Evolutionary conservation across 2,113 vertebrate genomes (phyloP).

Genomic region (Malurus cyaneus): DNA sequence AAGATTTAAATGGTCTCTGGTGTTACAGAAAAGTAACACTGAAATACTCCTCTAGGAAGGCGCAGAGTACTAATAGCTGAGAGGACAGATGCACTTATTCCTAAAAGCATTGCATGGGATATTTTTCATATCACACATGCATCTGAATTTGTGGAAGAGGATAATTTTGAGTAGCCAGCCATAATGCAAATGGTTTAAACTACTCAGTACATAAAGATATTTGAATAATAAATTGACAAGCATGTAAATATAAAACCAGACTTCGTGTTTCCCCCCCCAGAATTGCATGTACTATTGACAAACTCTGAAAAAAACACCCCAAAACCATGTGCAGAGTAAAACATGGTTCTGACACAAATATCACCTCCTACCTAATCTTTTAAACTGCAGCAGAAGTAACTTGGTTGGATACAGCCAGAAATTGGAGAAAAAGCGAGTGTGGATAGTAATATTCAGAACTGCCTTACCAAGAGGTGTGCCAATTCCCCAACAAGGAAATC

Average conservation of each 20-base stretch:
- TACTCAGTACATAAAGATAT: background rate
- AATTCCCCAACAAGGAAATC: constrained; percentile 22
- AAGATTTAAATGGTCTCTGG: background rate
- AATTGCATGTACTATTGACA: background rate
- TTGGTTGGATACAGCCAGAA: background rate
- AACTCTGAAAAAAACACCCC: background rate
- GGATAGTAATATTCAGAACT: background rate
- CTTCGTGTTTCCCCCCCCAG: background rate
- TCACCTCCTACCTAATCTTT: background rate
- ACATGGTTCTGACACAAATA: background rate
- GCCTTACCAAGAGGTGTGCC: background rate
- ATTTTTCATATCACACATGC: background rate
- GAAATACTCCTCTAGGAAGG: background rate
- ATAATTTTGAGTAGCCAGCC: background rate
- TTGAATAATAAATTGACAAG: background rate
- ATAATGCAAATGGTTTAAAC: background rate
- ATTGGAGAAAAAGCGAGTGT: background rate
- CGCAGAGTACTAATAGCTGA: background rate
- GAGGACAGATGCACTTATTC: background rate
- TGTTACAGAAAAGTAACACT: background rate
- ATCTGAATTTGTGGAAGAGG: background rate
- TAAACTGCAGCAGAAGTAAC: background rate
- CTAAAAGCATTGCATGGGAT: background rate
- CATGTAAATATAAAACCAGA: background rate
- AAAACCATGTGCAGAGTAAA: background rate